Evolutionary conservation across 2,797 vertebrate species (phyloP).

Genomic region (Philypnodon macrostomus): DNA sequence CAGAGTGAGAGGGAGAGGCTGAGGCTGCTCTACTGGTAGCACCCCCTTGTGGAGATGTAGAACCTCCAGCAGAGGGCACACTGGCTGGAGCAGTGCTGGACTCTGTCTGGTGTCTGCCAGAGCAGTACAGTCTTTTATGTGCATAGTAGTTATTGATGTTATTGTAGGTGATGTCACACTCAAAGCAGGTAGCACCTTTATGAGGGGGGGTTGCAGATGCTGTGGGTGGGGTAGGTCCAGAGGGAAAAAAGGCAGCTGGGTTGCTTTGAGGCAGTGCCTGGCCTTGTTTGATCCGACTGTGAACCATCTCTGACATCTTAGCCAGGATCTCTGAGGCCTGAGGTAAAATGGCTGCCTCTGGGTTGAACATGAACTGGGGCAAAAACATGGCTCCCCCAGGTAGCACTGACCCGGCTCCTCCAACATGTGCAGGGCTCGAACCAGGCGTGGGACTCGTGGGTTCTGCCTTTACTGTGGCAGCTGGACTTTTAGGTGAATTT

Average conservation of each 20-base stretch:
- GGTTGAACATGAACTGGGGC: conserved; percentile 86
- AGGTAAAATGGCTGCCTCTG: conserved; percentile 85
- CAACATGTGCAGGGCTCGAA: conserved; percentile 87
- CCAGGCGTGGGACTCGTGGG: conserved; percentile 88
- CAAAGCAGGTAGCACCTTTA: conserved; percentile 94
- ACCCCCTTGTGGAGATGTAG: conserved; percentile 48
- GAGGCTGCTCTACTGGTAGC: conserved; percentile 59
- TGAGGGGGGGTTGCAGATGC: conserved; percentile 64
- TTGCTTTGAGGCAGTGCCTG: conserved; percentile 53
- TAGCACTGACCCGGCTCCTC: conserved; percentile 66
- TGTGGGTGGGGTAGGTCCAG: conserved; percentile 50
- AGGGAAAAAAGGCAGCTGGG: conserved; percentile 73
- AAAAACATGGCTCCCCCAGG: conserved; percentile 84
- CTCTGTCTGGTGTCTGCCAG: conserved; percentile 86
- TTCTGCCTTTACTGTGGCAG: conserved; percentile 82
- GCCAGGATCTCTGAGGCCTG: conserved; percentile 96
- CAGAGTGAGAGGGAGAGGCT: conserved; percentile 46
- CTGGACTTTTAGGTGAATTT: conserved; percentile 79
- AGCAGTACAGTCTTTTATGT: conserved; percentile 96
- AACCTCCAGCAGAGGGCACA: conserved; percentile 28
- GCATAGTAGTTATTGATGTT: conserved; percentile 97
- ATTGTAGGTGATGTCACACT: conserved; percentile 97
- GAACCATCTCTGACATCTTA: conserved; percentile 98
- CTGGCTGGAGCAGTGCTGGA: conserved; percentile 33
- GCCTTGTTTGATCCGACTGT: conserved; percentile 89